Evolutionary conservation across 2,888 invertebrate genomes (phyloP), one percentile per base, ranked within the genome.

Genomic region (Lagria hirta): DNA sequence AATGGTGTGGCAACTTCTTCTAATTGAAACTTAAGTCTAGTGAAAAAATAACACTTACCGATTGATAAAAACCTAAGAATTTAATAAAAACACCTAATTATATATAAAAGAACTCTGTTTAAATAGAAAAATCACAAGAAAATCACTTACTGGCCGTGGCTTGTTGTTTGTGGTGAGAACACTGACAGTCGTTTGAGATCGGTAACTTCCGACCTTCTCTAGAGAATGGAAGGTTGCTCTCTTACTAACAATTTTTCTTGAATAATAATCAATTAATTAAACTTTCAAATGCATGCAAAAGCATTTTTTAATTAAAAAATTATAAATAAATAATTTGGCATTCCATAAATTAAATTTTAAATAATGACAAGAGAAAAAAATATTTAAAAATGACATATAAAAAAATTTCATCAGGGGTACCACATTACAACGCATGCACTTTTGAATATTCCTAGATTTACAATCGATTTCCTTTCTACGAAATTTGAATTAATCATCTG

Each of bases 81-180:
- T 14, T 1, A 23, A 29, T 14, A 28, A 45, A 21, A 13, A 11
- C 6, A 21, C 4, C 24, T n/a, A 35, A 35, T 2, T 16, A 24
- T 26, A 35, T 8, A n/a, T 7, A 15, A 22, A 45, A 35, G 16
- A 8, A 7, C 7, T 10, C 15, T 2, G 22, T 10, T 21, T 24
- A 11, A 45, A 40, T 37, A 48, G 38, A 41, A 49, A 48, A 51
- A 50, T 43, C 47, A 62, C 58, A 51, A 62, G 69, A 65, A 68
- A 66, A 65, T 69, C 71, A 75, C 74, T 75, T 73, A 74, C 75
- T 66, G 72, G 71, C 69, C 72, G 70, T 70, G 65, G 69, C 69
- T 72, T 73, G 72, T 73, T 73, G 73, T 74, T 73, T 72, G 72
- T 69, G 70, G 68, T 66, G 67, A 44, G 52, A 49, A 57, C 54